Conservation (phyloP, 2,888 invertebrate species). For the Halictus ligatus region DNA sequence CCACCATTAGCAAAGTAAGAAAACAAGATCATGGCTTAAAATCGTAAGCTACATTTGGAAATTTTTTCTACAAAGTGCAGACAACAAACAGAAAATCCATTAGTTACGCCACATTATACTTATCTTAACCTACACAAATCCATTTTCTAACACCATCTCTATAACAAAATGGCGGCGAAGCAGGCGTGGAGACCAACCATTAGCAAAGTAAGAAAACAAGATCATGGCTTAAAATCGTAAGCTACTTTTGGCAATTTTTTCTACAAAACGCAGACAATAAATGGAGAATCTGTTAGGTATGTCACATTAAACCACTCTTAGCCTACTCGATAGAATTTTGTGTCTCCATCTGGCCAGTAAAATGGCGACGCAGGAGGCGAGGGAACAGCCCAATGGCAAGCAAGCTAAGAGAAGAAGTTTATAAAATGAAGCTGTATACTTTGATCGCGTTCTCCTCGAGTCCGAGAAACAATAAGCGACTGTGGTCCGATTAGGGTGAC, state of each 20-base stretch:
- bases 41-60: not conserved
- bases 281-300: not conserved
- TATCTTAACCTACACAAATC: too few relatives aligned
- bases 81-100: too few relatives aligned
- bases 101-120: too few relatives aligned
- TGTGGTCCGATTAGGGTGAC: not conserved
- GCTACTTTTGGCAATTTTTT: not conserved
- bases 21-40: too few relatives aligned
- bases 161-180: too few relatives aligned
- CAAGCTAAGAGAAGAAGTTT: not conserved
- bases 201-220: too few relatives aligned
- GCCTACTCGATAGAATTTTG: not conserved
- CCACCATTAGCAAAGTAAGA: too few relatives aligned
- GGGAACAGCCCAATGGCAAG: not conserved
- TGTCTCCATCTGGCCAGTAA: not conserved
- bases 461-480: slow-evolving; percentile 4
- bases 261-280: not conserved
- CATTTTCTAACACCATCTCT: too few relatives aligned
- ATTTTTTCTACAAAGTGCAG: not conserved
- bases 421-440: not conserved
- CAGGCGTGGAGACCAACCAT: too few relatives aligned
- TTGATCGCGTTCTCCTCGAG: not conserved
- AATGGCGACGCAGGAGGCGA: not conserved
- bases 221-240: too few relatives aligned
- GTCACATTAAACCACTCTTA: not conserved